Evolutionary conservation across 2,888 invertebrate genomes (phyloP), one percentile per base, ranked within the genome.

Genomic region (Nomada fucata): DNA sequence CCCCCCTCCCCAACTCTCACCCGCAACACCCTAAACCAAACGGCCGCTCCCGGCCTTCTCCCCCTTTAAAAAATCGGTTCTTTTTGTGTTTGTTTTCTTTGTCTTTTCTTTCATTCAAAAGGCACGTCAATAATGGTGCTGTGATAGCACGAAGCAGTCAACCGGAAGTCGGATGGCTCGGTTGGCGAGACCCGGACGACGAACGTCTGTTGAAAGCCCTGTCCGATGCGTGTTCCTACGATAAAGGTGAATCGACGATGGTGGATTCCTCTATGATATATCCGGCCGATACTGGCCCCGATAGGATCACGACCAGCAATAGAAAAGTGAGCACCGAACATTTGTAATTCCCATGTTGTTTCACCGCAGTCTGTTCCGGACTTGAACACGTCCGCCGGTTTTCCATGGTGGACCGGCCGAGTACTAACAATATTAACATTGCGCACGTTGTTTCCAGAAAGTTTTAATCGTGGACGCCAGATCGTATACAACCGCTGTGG

Each of bases 131-230:
- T 86, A 98, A 97, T 92, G 98, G 99, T 59, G 98, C 98, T 0
- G 98, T 99, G 57, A 96, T 99, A 90, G 98, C 98, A 18, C 96
- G 99, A 42, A 97, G 98, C 90, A 98, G 98, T 91, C 99, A 99
- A 94, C 99, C 99, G 0, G 98, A 98, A 94, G 97, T 98, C 15
- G 99, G 99, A 68, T 98, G 98, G 97, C 95, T 99, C 57, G 98
- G 98, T 74, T 98, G 99, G 98, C 95, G 99, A 69, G 97, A 97
- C 84, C 94, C 95, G 63, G 97, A 97, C 90, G 99, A 99, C 94
- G 99, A 99, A 94, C 96, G 97, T 83, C 94, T 99, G 67, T 94
- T 99, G 10, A 97, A 97, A 88, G 97, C 97, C 36, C 95, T 98
- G 84, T 96, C 97, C 29, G 95, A 96, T 92, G 97, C 98, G 2